Evolutionary conservation across 2,888 invertebrate species (phyloP).

Genomic region (Pollenia amentaria): DNA sequence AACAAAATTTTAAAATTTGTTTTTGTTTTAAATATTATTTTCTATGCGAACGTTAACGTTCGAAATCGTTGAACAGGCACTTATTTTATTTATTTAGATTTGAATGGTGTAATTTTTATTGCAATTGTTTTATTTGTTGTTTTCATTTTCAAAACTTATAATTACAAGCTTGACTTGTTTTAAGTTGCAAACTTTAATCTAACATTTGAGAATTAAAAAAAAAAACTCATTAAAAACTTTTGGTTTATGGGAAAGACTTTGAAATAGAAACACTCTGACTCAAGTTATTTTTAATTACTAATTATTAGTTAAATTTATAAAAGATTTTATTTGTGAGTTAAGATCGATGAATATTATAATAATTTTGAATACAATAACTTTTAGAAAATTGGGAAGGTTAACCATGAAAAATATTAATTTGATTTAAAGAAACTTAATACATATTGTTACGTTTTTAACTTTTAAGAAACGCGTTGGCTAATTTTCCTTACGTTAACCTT

Average conservation of each 20-base stretch:
- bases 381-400: slow-evolving; percentile 42
- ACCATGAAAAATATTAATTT: not conserved
- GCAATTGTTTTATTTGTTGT: slow-evolving; percentile 22
- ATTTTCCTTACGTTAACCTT: no score
- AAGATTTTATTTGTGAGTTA: slow-evolving; percentile 4
- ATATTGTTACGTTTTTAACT: no score
- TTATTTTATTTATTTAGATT: slow-evolving; percentile 7
- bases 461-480: no score
- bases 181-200: slow-evolving; percentile 47
- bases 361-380: not conserved
- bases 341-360: not conserved
- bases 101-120: slow-evolving; percentile 52
- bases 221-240: not conserved
- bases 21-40: no score
- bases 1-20: no score
- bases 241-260: slow-evolving; percentile 38
- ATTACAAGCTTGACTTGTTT: slow-evolving; percentile 68
- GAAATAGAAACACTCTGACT: slow-evolving; percentile 35
- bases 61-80: no score
- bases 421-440: not conserved
- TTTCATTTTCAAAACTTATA: slow-evolving; percentile 37
- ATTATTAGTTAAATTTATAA: slow-evolving; percentile 27
- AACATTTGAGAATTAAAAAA: slow-evolving; percentile 52
- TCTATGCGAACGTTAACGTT: no score
- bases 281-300: not conserved